These are phyloP conservation scores for Melanostoma scalare DNA, from an alignment of 2,888 invertebrate genomes.

Conservation along the genomic window DNA sequence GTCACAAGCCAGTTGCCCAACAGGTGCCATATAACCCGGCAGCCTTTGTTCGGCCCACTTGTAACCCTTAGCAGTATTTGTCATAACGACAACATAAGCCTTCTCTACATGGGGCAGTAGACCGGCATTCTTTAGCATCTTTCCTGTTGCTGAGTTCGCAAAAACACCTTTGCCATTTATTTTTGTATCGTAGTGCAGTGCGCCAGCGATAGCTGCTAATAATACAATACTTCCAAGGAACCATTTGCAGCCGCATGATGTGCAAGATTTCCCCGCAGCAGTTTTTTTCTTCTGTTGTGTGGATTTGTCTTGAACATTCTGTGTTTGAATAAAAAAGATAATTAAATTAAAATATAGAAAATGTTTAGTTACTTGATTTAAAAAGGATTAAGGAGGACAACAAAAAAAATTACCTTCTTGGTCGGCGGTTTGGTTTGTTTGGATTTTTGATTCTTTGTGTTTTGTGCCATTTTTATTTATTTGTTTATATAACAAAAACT, in stretches of 20 bases:
- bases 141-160: conserved; percentile 87
- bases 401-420: conserved; percentile 79
- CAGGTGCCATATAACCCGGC: conserved; percentile 87
- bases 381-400: background rate
- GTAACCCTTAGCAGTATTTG: conserved; percentile 85
- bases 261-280: conserved; percentile 74
- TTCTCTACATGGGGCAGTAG: conserved; percentile 85
- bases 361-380: background rate
- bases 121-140: conserved; percentile 86
- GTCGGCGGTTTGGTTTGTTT: conserved; percentile 80
- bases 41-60: conserved; percentile 87
- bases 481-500: conserved; percentile 57
- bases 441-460: conserved; percentile 80
- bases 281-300: conserved; percentile 79
- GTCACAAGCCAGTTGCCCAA: conserved; percentile 85
- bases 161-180: conserved; percentile 87
- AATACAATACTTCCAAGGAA: conserved; percentile 86
- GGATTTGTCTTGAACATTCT: conserved; percentile 79
- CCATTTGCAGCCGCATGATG: conserved; percentile 85
- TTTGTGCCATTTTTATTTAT: conserved; percentile 80
- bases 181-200: conserved; percentile 86
- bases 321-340: conserved; percentile 53
- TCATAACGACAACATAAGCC: conserved; percentile 85
- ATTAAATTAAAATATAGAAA: conserved; percentile 31
- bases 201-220: conserved; percentile 84